Base-by-base conservation (phyloP, 2,113 vertebrate species). In the Riparia riparia region DNA sequence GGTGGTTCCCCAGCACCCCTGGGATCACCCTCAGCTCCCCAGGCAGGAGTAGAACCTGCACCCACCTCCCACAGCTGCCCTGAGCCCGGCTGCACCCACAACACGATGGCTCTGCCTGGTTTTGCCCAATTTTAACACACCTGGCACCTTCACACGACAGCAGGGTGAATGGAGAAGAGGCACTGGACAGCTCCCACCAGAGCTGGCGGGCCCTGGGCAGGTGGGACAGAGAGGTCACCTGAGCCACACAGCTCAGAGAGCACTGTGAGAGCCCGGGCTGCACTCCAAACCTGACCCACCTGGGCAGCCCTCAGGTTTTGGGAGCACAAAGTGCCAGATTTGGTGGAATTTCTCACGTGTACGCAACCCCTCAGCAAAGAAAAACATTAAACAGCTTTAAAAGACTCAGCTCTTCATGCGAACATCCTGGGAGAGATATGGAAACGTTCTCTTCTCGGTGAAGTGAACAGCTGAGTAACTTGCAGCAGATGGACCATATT, bases 391-490 rank as follows among this genome's bases (percentile, higher is more conserved):
- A 53, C 19, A 81, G 44, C 72, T 83, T 60, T 32, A 14, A 29
- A 72, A 50, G 39, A 3, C 34, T 70, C 58, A 37, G 44, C 19
- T 80, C 64, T 47, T 72, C 25, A 3, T 66, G 71, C 51, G 91
- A 94, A 32, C 82, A 70, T 24, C 64, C 42, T 10, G 11, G 44
- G 34, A 91, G 78, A n/a, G 65, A 65, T 2, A n/a, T 0, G 3
- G 68, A 93, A 81, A 73, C 1, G 20, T 94, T 90, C 82, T 37
- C 89, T 91, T 34, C 93, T 79, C 82, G 64, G 34, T 56, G 79
- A 97, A 95, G 90, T 94, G 95, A 97, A 93, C 96, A 96, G 92
- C 93, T 95, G 51, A 86, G n/a, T 25, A 80, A 69, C 71, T 74
- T 7, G 9, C 6, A 93, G 12, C 95, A 96, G 95, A 96, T 96